These are phyloP conservation scores for Dendroctonus ponderosae DNA, from an alignment of 1,140 invertebrate genomes.

Conservation along the genomic window DNA sequence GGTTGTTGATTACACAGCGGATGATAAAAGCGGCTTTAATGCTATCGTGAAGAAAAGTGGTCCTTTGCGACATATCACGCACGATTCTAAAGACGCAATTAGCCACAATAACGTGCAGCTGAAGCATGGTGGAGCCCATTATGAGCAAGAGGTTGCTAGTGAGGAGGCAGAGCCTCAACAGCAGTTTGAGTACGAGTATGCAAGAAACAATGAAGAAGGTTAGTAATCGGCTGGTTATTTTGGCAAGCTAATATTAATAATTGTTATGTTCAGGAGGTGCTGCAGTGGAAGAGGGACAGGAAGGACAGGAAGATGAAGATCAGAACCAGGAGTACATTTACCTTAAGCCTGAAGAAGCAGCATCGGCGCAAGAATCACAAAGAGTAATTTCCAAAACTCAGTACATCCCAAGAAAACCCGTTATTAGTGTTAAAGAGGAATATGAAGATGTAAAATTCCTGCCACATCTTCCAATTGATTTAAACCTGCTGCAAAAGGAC, in stretches of 20 bases:
- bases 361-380: conserved; percentile 28
- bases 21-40: conserved; percentile 55
- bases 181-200: conserved; percentile 4
- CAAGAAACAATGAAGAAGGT: not conserved
- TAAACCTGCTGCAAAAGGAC: conserved; percentile 36
- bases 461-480: conserved; percentile 37
- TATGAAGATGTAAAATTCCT: conserved; percentile 32
- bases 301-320: conserved; percentile 6
- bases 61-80: conserved; percentile 40
- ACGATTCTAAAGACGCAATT: conserved; percentile 16
- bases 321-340: conserved; percentile 24
- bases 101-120: conserved; percentile 26
- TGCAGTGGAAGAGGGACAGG: not conserved
- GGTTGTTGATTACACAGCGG: conserved; percentile 59
- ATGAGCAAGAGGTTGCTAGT: not conserved
- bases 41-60: conserved; percentile 47
- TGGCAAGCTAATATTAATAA: too few relatives aligned
- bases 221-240: not conserved
- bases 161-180: conserved; percentile 17
- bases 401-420: conserved; percentile 14
- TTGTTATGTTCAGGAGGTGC: not conserved
- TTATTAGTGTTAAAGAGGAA: conserved; percentile 24
- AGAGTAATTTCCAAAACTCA: conserved; percentile 14
- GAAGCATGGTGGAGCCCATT: not conserved
- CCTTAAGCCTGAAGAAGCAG: conserved; percentile 27